Conservation (phyloP, 2,888 invertebrate genomes). For the Oscheius sp. region DNA sequence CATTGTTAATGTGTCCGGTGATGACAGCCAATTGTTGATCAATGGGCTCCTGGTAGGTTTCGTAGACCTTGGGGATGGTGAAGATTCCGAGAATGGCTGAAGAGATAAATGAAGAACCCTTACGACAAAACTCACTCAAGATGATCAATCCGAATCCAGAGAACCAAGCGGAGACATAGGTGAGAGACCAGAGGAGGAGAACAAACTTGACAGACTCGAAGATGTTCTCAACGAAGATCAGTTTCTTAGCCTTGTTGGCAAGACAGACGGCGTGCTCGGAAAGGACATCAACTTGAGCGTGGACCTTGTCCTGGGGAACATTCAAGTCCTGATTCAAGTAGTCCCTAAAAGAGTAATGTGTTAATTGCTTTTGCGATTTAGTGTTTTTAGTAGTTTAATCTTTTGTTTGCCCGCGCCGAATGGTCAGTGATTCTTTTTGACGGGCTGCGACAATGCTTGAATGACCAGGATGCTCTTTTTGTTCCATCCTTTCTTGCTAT, state of each 20-base stretch:
- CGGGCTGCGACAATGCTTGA: not conserved
- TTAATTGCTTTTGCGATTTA: not conserved
- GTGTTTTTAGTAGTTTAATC: not conserved
- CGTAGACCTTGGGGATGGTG: conserved; percentile 68
- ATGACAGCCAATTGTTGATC: conserved; percentile 63
- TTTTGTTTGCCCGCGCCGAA: not conserved
- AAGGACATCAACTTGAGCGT: conserved; percentile 84
- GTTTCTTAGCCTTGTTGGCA: conserved; percentile 84
- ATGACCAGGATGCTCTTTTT: conserved; percentile 5
- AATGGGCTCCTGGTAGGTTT: conserved; percentile 68
- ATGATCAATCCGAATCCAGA: conserved; percentile 98
- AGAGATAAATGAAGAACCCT: conserved; percentile 15
- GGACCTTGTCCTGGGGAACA: conserved; percentile 89
- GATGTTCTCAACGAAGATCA: conserved; percentile 95
- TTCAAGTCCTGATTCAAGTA: conserved; percentile 87
- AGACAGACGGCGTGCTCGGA: conserved; percentile 87
- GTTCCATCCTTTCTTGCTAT: not conserved
- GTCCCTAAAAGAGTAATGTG: conserved; percentile 55
- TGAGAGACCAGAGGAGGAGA: conserved; percentile 91
- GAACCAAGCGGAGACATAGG: conserved; percentile 97
- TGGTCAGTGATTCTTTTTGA: not conserved
- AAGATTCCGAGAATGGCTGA: conserved; percentile 63
- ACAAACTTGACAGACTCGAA: conserved; percentile 86
- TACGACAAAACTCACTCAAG: conserved; percentile 78
- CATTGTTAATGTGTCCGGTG: conserved; percentile 64